Conservation (phyloP, 2,888 invertebrate species). For the Acleris sparsana region DNA sequence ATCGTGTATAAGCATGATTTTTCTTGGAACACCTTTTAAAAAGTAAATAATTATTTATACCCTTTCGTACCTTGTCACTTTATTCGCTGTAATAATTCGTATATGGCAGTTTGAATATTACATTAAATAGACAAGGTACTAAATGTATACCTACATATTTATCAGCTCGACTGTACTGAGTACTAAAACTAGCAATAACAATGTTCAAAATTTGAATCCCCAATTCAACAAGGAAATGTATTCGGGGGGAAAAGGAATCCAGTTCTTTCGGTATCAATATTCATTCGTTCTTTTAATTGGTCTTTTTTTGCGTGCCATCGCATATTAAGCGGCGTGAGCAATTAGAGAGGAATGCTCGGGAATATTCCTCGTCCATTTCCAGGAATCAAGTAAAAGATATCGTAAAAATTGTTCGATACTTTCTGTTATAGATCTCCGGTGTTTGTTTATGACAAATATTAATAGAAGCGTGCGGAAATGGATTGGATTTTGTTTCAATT, state of each 20-base stretch:
- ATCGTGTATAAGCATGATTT: too few species aligned
- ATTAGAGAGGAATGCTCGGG: slow-evolving; percentile 70
- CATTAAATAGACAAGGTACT: too few species aligned
- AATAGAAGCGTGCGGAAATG: background rate
- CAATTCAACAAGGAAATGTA: slow-evolving; percentile 15
- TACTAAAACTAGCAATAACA: background rate
- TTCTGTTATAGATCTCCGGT: too few species aligned
- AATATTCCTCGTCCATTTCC: slow-evolving; percentile 67
- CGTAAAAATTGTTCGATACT: slow-evolving; percentile 29
- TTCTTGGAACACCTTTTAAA: too few species aligned
- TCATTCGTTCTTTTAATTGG: slow-evolving; percentile 69
- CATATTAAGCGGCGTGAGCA: slow-evolving; percentile 69
- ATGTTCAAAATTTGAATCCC: slow-evolving; percentile 21
- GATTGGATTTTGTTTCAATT: background rate
- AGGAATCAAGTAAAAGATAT: slow-evolving; percentile 48
- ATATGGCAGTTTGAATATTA: too few species aligned
- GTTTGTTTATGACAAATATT: background rate
- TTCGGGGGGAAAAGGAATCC: slow-evolving; percentile 23
- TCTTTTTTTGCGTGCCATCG: slow-evolving; percentile 68
- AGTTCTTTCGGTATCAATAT: slow-evolving; percentile 55
- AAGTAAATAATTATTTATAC: too few species aligned
- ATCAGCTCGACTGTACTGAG: too few species aligned
- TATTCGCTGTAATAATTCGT: too few species aligned
- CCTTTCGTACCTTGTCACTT: too few species aligned
- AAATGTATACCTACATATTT: too few species aligned